Base-by-base conservation (phyloP, 2,888 invertebrate genomes). In the Drosophila formosana region DNA sequence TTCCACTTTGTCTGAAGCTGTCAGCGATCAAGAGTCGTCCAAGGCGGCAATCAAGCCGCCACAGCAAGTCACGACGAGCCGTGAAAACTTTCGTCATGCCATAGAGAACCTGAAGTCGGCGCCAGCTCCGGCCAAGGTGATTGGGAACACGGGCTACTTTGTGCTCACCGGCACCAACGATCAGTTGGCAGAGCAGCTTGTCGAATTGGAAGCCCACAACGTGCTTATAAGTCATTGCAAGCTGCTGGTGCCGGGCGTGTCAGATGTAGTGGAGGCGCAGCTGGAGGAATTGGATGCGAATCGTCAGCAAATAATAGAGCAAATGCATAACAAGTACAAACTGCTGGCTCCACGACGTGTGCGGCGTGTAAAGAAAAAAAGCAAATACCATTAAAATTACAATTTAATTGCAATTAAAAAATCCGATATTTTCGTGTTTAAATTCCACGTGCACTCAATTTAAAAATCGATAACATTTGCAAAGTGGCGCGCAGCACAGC, bases 71-170 rank as follows among this genome's bases (percentile, higher is more conserved):
- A 9, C 39, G n/a, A 1, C 62, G 3, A 23, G 2, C 2, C 60
- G 18, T 3, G 5, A 39, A 2, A 28, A 39, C 4, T 25, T 45
- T 41, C 4, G 34, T 1, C 43, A 3, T 23, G 53, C 55, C 26
- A 23, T 45, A 28, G 25, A 64, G 34, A 25, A 58, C 5, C 13
- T 45, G 0, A 0, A 41, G 1, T n/a, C 9, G 3, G 23, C 39
- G 1, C 25, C 39, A 5, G 28, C 45, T 0, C 47, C 62, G 7
- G 4, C 60, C 2, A 60, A 64, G 4, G 13, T 66, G 2, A 23
- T 88, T 8, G 81, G 66, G 1, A 56, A 62, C 3, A 66, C 78
- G 0, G 88, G 81, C 0, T 88, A 75, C 23, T 80, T 88, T 11
- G 51, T 80, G 13, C 28, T 83, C 0, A 72, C 58, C 1, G 82